Percentiles rank a stretch among this genome's conserved stretches.
Evolutionary conservation across 2,888 invertebrate genomes (phyloP).

Genomic region (Mythimna lalbum): DNA sequence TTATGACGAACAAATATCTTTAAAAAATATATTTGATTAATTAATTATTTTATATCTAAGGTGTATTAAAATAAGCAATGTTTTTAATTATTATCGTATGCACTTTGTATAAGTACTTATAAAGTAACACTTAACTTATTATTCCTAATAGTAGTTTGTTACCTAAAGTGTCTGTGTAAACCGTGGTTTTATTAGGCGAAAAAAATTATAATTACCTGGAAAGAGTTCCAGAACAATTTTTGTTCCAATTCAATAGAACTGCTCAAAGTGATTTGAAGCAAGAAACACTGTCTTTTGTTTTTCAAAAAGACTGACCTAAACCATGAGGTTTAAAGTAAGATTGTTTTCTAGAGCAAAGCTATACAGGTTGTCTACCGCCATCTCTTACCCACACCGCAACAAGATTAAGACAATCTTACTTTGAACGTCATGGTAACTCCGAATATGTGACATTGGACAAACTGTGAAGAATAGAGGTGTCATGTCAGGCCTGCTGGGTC

Average conservation of each 20-base stretch:
- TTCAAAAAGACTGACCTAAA: no score
- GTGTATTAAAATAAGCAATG: constrained; percentile 14
- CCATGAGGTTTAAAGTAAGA: no score
- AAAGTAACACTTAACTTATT: constrained; percentile 31
- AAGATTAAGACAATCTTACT: no score
- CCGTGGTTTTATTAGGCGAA: constrained; percentile 25
- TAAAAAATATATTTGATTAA: not conserved
- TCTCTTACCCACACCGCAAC: no score
- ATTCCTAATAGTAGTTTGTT: constrained; percentile 34
- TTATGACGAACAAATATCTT: constrained; percentile 9
- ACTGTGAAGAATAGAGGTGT: not conserved
- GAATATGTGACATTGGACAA: no score
- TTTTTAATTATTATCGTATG: constrained; percentile 25
- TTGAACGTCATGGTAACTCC: no score
- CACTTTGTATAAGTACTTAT: constrained; percentile 46
- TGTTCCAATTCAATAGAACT: not conserved
- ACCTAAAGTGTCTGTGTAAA: constrained; percentile 27
- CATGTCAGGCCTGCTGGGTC: no score
- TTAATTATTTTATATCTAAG: constrained; percentile 10
- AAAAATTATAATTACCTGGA: not conserved
- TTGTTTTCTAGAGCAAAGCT: no score
- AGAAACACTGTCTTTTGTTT: not conserved
- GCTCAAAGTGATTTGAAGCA: no score
- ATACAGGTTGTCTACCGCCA: no score
- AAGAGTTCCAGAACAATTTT: constrained; percentile 1